A percentile compares a stretch with the other conserved stretches of the same genome.
phyloP scores from a whole-genome alignment of 1,140 invertebrate genomes.

The Diachasmimorpha longicaudata region DNA sequence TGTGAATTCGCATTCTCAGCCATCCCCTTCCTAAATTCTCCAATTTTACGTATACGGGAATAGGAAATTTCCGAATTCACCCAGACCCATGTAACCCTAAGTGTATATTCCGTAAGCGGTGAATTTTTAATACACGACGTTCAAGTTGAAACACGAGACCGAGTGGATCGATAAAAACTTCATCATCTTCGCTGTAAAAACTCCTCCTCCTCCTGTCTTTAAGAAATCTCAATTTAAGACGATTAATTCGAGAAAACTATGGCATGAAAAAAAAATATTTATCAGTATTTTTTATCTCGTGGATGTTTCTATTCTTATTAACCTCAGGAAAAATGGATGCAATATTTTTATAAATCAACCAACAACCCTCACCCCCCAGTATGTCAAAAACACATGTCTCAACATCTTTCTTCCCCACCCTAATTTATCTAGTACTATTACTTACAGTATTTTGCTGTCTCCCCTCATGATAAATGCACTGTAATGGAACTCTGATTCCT shows the following conservation, averaged over 20 bases:
- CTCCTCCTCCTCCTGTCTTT: not conserved
- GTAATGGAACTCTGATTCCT: conserved; percentile 35
- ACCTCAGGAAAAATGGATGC: too few species aligned
- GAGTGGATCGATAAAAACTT: too few species aligned
- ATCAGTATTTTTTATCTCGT: too few species aligned
- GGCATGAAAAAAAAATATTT: too few species aligned
- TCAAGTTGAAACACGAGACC: not conserved
- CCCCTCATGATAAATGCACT: conserved; percentile 23
- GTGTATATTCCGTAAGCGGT: not conserved
- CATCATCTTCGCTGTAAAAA: not conserved
- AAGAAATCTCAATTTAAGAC: too few species aligned
- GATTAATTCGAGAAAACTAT: too few species aligned
- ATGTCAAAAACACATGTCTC: too few species aligned
- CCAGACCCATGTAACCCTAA: not conserved
- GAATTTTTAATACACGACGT: not conserved
- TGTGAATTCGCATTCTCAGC: conserved; percentile 1
- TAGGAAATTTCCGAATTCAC: not conserved
- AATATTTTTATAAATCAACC: too few species aligned
- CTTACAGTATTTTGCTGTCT: not conserved
- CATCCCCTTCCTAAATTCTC: not conserved
- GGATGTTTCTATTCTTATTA: too few species aligned
- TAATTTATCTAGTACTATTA: not conserved
- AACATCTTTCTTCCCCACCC: too few species aligned
- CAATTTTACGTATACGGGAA: not conserved
- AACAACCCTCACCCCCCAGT: too few species aligned